A percentile compares a stretch with the other conserved stretches of the same genome.
These are phyloP conservation scores for Acanthopleura granulata DNA, from an alignment of 2,888 invertebrate species.

Conservation along the genomic window DNA sequence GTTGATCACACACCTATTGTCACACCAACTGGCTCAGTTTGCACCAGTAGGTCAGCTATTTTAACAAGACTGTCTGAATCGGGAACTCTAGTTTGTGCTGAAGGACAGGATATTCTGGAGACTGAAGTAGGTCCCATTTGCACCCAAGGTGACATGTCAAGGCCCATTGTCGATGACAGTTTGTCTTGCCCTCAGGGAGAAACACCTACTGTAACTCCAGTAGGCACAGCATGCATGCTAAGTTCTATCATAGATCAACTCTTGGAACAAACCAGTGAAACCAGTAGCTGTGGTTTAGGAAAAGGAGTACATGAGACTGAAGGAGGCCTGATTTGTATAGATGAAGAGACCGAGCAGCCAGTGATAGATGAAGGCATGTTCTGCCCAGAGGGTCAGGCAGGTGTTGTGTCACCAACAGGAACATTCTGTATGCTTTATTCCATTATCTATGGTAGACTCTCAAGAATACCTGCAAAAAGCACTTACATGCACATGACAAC, in stretches of 20 bases:
- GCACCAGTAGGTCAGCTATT: not conserved
- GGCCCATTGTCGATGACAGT: not conserved
- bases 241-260: not conserved
- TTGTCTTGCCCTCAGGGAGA: constrained; percentile 11
- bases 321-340: constrained; percentile 3
- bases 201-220: not conserved
- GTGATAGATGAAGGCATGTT: constrained; percentile 14
- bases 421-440: constrained; percentile 9
- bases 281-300: not conserved
- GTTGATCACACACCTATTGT: not conserved
- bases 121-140: constrained; percentile 7
- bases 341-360: not conserved
- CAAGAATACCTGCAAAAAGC: not conserved
- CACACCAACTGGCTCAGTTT: not conserved
- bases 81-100: not conserved
- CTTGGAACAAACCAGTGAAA: not conserved
- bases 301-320: not conserved
- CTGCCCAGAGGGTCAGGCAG: constrained; percentile 22
- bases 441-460: constrained; percentile 3
- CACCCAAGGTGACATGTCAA: not conserved
- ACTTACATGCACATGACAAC: not conserved
- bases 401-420: constrained; percentile 18
- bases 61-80: not conserved
- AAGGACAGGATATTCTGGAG: not conserved
- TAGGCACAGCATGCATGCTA: not conserved